These are phyloP conservation scores for Drosophila acutilabella DNA, from an alignment of 2,888 invertebrate species.

Conservation along the genomic window DNA sequence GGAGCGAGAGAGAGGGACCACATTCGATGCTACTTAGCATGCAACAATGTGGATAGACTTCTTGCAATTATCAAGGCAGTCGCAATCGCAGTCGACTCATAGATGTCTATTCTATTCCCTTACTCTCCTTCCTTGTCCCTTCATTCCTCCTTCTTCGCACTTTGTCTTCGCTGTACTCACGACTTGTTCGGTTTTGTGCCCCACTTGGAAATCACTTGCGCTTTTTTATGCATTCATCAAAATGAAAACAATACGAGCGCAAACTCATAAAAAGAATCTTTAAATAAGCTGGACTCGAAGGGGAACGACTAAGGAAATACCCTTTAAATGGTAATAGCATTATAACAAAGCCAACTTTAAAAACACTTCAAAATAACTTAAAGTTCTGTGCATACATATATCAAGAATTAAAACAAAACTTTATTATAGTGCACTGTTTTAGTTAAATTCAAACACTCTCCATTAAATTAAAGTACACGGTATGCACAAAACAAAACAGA, in stretches of 20 bases:
- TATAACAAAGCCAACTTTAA: too few relatives aligned
- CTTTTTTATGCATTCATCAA: conserved; percentile 63
- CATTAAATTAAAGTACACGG: not conserved
- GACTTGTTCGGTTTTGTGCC: conserved; percentile 21
- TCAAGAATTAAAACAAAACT: too few relatives aligned
- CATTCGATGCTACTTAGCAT: conserved; percentile 55
- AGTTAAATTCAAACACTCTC: too few relatives aligned
- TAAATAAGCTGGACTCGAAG: conserved; percentile 8
- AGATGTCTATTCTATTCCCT: conserved; percentile 11
- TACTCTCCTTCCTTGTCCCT: not conserved
- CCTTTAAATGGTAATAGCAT: conserved; percentile 1
- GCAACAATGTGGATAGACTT: conserved; percentile 58
- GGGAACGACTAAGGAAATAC: conserved; percentile 7
- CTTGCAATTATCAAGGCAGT: conserved; percentile 58
- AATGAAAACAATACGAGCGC: conserved; percentile 59
- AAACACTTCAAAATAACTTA: too few relatives aligned
- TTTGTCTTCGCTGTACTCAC: not conserved
- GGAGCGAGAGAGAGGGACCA: not conserved
- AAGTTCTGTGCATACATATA: too few relatives aligned
- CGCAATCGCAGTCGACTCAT: conserved; percentile 27
- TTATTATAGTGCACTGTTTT: too few relatives aligned
- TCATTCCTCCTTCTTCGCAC: not conserved
- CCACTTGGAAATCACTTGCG: conserved; percentile 62
- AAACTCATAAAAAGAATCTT: conserved; percentile 50
- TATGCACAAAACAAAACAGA: conserved; percentile 10